These are phyloP conservation scores for Pterois miles DNA, from an alignment of 2,797 vertebrate genomes.

Conservation along the genomic window DNA sequence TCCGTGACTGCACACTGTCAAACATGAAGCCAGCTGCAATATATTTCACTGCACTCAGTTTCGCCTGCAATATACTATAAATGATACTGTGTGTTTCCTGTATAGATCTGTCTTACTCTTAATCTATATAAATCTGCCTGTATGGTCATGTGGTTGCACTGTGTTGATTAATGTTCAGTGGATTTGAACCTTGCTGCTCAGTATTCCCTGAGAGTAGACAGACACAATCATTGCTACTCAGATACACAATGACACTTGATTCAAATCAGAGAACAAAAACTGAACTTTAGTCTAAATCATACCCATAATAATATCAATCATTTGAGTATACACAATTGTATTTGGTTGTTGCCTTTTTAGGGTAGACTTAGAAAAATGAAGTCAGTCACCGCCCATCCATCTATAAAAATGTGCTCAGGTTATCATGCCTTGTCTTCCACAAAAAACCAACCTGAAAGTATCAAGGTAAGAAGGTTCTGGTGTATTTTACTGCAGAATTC, in stretches of 20 bases:
- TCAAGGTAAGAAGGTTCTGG: conserved; percentile 52
- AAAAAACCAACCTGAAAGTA: background rate
- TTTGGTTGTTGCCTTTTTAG: conserved; percentile 6
- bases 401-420: conserved; percentile 40
- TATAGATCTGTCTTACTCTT: too few species aligned
- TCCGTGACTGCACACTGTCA: conserved; percentile 2
- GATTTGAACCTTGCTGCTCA: conserved; percentile 50
- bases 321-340: conserved; percentile 2
- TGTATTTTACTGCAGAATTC: background rate
- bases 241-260: background rate
- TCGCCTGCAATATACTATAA: conserved; percentile 63
- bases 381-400: accelerated
- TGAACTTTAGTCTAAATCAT: conserved; percentile 38
- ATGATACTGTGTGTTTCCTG: conserved; percentile 45
- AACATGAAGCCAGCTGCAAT: conserved; percentile 16
- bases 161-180: conserved; percentile 36
- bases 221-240: too few species aligned
- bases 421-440: background rate
- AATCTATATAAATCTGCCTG: conserved; percentile 33
- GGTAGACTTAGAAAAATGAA: background rate
- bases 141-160: conserved; percentile 44
- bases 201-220: conserved; percentile 12
- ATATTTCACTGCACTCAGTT: conserved; percentile 42
- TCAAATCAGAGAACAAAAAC: background rate
- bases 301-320: too few species aligned